A percentile compares a stretch with the other conserved stretches of the same genome.
Conservation (phyloP, 2,888 invertebrate species). For the Elysia crispata region DNA sequence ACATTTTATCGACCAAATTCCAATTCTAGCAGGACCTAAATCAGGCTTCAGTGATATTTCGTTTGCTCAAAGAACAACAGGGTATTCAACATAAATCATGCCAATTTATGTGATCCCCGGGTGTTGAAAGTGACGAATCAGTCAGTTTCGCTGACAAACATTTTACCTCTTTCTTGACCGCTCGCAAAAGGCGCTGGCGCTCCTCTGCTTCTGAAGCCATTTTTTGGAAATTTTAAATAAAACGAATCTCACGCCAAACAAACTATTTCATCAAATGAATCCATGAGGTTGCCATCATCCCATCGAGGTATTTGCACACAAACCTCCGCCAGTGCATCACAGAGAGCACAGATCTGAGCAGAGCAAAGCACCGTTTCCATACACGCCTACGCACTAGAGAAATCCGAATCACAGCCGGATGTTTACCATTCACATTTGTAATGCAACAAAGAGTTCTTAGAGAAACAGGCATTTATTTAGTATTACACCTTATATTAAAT, state of each 20-base stretch:
- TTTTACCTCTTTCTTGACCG: conserved; percentile 86
- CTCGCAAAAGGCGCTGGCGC: conserved; percentile 86
- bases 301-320: background rate
- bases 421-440: conserved; percentile 32
- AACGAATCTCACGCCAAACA: too few species aligned
- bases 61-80: background rate
- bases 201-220: conserved; percentile 76
- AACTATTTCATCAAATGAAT: too few species aligned
- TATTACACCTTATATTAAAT: too few species aligned
- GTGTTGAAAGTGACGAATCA: too few species aligned
- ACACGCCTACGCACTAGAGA: conserved; percentile 49
- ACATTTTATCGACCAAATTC: too few species aligned
- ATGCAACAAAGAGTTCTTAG: conserved; percentile 1
- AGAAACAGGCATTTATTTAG: too few species aligned
- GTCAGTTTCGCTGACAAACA: background rate
- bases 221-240: background rate
- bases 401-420: conserved; percentile 41
- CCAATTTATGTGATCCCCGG: conserved; percentile 58
- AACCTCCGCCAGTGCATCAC: background rate
- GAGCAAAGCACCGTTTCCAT: conserved; percentile 30
- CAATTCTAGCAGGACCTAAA: too few species aligned
- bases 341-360: background rate
- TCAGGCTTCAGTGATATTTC: too few species aligned
- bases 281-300: background rate
- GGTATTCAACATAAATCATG: conserved; percentile 48